phyloP scores from a whole-genome alignment of 2,113 vertebrate species.

The Cynoglossus semilaevis region DNA sequence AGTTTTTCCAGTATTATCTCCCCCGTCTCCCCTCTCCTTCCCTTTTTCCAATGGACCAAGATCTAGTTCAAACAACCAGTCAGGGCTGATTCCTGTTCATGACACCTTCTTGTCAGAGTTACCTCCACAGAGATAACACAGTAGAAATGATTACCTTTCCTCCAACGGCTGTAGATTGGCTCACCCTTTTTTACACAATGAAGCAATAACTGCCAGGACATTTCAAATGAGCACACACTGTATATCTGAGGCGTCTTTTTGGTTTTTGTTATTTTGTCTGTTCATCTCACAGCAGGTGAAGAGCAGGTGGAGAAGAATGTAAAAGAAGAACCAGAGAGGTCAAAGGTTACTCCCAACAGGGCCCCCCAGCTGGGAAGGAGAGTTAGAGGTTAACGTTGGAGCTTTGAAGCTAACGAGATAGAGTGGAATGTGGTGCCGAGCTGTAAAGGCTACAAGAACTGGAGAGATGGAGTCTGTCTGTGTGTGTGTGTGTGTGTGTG shows the following conservation, averaged over 20 bases:
- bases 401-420: slow-evolving; percentile 40
- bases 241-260: slow-evolving; percentile 10
- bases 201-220: no score
- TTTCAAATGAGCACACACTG: not conserved
- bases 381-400: slow-evolving; percentile 5
- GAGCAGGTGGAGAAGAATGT: slow-evolving; percentile 35
- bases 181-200: slow-evolving; percentile 19
- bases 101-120: slow-evolving; percentile 27
- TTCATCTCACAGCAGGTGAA: slow-evolving; percentile 37
- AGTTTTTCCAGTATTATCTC: no score
- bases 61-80: not conserved
- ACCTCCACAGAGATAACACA: slow-evolving; percentile 44
- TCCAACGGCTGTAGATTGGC: slow-evolving; percentile 25
- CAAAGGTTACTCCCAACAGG: slow-evolving; percentile 43
- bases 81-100: not conserved
- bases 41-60: not conserved
- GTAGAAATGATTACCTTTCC: slow-evolving; percentile 41
- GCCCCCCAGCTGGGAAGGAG: slow-evolving; percentile 28
- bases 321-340: slow-evolving; percentile 12
- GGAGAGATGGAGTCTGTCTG: slow-evolving; percentile 30
- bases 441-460: slow-evolving; percentile 54
- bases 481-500: slow-evolving; percentile 37
- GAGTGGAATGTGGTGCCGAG: slow-evolving; percentile 48
- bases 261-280: not conserved
- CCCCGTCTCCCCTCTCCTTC: not conserved